Percentiles rank a stretch among this genome's conserved stretches.
Conservation (phyloP, 2,888 invertebrate genomes). For the Netelia fuscicornis region DNA sequence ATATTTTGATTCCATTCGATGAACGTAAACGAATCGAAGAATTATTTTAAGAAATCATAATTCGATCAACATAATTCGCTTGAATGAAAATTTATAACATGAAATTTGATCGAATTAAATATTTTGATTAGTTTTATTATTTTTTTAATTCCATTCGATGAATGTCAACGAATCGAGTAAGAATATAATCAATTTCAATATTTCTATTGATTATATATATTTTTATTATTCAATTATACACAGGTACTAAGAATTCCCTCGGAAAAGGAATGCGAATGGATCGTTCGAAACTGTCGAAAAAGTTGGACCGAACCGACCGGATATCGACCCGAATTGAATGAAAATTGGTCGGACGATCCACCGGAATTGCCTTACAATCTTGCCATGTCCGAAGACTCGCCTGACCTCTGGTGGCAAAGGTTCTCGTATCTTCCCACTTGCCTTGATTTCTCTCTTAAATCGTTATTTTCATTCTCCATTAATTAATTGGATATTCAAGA, state of each 20-base stretch:
- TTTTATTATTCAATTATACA: background rate
- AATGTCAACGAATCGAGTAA: background rate
- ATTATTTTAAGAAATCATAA: background rate
- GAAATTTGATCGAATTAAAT: no score
- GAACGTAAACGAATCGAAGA: background rate
- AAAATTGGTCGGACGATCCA: constrained; percentile 85
- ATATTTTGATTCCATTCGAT: background rate
- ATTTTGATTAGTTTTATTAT: background rate
- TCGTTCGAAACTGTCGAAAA: constrained; percentile 88
- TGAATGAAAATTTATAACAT: no score
- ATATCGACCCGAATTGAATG: constrained; percentile 86
- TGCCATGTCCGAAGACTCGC: constrained; percentile 89
- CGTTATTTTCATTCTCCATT: background rate
- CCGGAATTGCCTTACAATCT: constrained; percentile 86
- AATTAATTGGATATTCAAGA: constrained; percentile 58
- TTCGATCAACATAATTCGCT: no score
- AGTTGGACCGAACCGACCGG: constrained; percentile 87
- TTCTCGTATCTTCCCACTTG: constrained; percentile 18
- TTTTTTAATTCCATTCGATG: background rate
- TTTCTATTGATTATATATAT: background rate
- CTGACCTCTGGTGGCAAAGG: constrained; percentile 88
- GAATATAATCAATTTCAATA: background rate
- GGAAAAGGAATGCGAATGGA: constrained; percentile 88
- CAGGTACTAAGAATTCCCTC: constrained; percentile 85
- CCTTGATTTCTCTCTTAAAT: background rate